Evolutionary conservation across 2,888 invertebrate species (phyloP).

Genomic region (Amaurobius ferox): DNA sequence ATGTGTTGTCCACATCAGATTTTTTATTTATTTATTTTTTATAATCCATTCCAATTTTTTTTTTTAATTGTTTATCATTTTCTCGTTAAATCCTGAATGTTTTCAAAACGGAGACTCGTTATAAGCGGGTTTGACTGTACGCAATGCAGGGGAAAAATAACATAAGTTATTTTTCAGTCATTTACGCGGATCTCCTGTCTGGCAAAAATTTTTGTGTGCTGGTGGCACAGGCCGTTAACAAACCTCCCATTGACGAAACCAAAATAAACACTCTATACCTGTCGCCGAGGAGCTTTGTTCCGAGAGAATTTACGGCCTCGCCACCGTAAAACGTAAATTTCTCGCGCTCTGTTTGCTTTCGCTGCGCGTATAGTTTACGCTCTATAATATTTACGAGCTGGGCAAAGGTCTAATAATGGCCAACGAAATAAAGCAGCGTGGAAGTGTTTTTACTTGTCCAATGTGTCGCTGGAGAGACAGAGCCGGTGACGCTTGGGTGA

Average conservation of each 20-base stretch:
- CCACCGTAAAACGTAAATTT: conserved; percentile 9
- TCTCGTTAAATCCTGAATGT: too few species aligned
- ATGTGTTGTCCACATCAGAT: too few species aligned
- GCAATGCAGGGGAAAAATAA: too few species aligned
- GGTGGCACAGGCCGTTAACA: background rate
- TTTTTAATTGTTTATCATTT: too few species aligned
- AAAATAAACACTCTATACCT: background rate
- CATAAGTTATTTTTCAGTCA: too few species aligned
- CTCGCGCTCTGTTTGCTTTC: conserved; percentile 6
- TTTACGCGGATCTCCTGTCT: too few species aligned
- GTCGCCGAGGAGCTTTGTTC: background rate
- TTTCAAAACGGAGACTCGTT: too few species aligned
- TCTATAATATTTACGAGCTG: background rate
- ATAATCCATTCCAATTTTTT: too few species aligned
- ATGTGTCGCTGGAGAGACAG: background rate
- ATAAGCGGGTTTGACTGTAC: too few species aligned
- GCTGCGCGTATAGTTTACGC: background rate
- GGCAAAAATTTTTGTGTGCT: background rate
- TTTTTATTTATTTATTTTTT: too few species aligned
- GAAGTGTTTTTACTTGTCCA: conserved; percentile 9
- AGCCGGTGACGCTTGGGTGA: background rate
- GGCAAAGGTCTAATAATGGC: conserved; percentile 11
- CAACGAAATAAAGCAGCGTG: background rate
- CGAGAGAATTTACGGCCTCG: background rate
- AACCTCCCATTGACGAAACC: background rate